These are phyloP conservation scores for Neodiprion fabricii DNA, from an alignment of 1,140 invertebrate species.

Conservation along the genomic window DNA sequence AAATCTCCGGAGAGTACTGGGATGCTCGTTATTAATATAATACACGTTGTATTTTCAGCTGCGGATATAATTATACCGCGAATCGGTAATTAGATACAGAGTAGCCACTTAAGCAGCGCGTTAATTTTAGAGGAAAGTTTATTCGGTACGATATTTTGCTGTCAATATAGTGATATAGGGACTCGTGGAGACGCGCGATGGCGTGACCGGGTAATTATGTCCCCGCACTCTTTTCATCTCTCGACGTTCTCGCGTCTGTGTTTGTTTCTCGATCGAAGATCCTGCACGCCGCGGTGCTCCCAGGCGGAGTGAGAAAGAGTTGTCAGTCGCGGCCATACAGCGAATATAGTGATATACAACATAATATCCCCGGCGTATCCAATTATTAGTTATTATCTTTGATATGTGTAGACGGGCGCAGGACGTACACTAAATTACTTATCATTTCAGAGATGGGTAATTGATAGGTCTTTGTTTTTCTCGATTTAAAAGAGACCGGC, in stretches of 20 bases:
- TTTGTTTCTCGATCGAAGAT: neutral
- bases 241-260: no score
- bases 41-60: neutral
- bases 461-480: no score
- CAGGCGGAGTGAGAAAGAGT: neutral
- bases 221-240: neutral
- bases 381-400: neutral
- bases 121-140: slow-evolving; percentile 31
- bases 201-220: slow-evolving; percentile 23
- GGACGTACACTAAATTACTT: no score
- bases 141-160: slow-evolving; percentile 19
- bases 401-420: no score
- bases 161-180: slow-evolving; percentile 27
- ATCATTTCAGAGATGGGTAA: no score
- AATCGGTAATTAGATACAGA: slow-evolving; percentile 24
- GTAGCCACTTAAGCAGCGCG: slow-evolving; percentile 26
- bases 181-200: slow-evolving; percentile 16
- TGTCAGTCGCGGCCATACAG: neutral
- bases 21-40: neutral
- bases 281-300: neutral
- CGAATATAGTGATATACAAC: neutral
- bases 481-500: no score
- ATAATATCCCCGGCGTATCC: neutral
- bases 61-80: slow-evolving; percentile 31
- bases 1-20: neutral